Base-by-base conservation (phyloP, 2,797 vertebrate genomes). In the Lagodon rhomboides region DNA sequence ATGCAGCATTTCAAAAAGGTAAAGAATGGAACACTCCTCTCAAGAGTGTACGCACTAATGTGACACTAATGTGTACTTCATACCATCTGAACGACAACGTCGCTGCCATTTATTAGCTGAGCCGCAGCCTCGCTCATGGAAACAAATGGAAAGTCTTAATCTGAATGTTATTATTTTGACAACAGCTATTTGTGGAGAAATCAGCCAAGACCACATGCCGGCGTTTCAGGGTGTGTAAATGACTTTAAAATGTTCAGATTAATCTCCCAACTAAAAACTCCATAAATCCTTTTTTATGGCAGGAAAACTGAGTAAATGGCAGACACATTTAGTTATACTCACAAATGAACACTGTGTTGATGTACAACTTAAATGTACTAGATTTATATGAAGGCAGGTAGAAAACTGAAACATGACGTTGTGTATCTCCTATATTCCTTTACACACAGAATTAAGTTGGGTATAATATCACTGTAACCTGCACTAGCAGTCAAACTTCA, bases 121-220 rank as follows among this genome's bases (percentile, higher is more conserved):
- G 68, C 67, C 73, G 60, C 69, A 85, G 56, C 38, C 30, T 70
- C 64, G 61, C 82, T 83, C 59, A 70, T 74, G 66, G 53, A 85
- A 86, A 85, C 65, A 87, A 87, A 88, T 86, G 78, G 60, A 76
- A 85, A 80, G 82, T 73, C 68, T 65, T 83, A 82, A 90, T 91
- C 79, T 75, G 34, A 67, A 76, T 67, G 60, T 67, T 68, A 79
- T 90, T 88, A 85, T 75, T 87, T 77, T 88, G 82, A 86, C 84
- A 83, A 86, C 73, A 82, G 74, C 67, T 75, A 79, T 88, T 91
- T 91, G 72, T 74, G 68, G 74, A 73, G 75, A 73, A 83, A 82
- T 75, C 66, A 87, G 78, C 65, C 38, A 85, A 62, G 38, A 77
- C 41, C 77, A 87, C 77, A 83, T 83, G 88, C 86, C 51, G 38